Evolutionary conservation across 30 jellyfish, hydroid and myxozoan species (phyloP).

Genomic region (Aurelia aurita complex sp. Pacific): DNA sequence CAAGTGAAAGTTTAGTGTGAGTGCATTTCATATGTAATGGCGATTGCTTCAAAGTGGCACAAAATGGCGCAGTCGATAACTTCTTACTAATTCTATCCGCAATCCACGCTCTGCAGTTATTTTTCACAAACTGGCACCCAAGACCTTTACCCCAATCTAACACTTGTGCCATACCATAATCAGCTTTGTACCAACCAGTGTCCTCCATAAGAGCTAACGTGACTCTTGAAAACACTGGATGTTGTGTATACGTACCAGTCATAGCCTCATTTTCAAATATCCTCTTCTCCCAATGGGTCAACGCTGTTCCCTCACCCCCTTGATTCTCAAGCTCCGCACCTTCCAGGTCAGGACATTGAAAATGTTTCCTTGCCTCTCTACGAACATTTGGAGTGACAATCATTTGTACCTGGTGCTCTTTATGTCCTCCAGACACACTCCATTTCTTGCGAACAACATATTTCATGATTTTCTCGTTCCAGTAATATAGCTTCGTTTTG

Average conservation of each 20-base stretch:
- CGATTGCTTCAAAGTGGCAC: constrained; percentile 95
- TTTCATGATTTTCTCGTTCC: constrained; percentile 81
- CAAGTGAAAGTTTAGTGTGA: constrained; percentile 86
- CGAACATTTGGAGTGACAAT: constrained; percentile 89
- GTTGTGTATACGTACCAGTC: constrained; percentile 98
- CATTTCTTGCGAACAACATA: constrained; percentile 69
- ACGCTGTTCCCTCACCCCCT: constrained; percentile 97
- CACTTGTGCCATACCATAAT: constrained; percentile 87
- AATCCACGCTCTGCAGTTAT: constrained; percentile 97
- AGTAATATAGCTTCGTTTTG: constrained; percentile 60
- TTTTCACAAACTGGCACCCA: constrained; percentile 89
- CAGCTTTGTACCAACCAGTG: constrained; percentile 96
- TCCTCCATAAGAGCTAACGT: constrained; percentile 95
- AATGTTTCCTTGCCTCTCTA: constrained; percentile 83
- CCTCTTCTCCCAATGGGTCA: constrained; percentile 96
- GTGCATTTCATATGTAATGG: constrained; percentile 97
- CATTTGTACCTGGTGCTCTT: constrained; percentile 86
- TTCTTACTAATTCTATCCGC: constrained; percentile 79
- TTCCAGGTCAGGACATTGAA: constrained; percentile 78
- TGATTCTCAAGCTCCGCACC: constrained; percentile 97
- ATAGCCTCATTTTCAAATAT: constrained; percentile 93
- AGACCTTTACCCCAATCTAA: constrained; percentile 91
- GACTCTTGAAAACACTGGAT: constrained; percentile 88
- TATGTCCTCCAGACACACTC: constrained; percentile 92
- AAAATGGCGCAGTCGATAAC: constrained; percentile 86